Evolutionary conservation across 2,888 invertebrate species (phyloP).

Genomic region (Drosophila tanythrix): DNA sequence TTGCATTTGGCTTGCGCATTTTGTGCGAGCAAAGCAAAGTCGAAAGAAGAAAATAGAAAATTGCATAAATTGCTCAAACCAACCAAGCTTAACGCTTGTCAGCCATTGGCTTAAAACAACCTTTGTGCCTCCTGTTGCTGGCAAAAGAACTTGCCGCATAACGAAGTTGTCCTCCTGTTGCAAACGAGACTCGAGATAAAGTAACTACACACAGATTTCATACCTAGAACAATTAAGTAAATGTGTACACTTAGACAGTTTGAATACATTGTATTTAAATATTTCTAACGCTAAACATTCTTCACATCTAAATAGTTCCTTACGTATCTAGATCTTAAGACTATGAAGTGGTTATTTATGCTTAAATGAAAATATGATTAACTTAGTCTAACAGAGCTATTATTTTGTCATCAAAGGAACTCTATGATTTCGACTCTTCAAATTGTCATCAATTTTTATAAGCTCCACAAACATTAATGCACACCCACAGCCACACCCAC

Average conservation of each 20-base stretch:
- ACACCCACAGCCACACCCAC: background rate
- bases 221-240: slow-evolving; percentile 19
- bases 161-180: slow-evolving; percentile 19
- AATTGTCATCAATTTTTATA: slow-evolving; percentile 18
- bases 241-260: slow-evolving; percentile 36
- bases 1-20: slow-evolving; percentile 4
- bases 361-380: slow-evolving; percentile 19
- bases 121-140: slow-evolving; percentile 9
- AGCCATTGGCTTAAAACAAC: slow-evolving; percentile 8
- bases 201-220: slow-evolving; percentile 24
- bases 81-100: slow-evolving; percentile 32
- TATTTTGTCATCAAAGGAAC: slow-evolving; percentile 58
- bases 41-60: slow-evolving; percentile 4
- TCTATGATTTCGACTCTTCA: slow-evolving; percentile 24
- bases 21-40: slow-evolving; percentile 7
- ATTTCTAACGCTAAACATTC: slow-evolving; percentile 33
- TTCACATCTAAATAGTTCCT: slow-evolving; percentile 14
- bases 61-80: slow-evolving; percentile 40
- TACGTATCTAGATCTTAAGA: slow-evolving; percentile 26
- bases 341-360: slow-evolving; percentile 14
- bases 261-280: slow-evolving; percentile 61
- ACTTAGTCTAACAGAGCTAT: slow-evolving; percentile 34
- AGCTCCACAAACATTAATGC: slow-evolving; percentile 2
- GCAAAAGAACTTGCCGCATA: slow-evolving; percentile 26
- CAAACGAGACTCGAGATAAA: slow-evolving; percentile 8